phyloP scores from a whole-genome alignment of 2,888 invertebrate species.

The Rhaphigaster nebulosa region DNA sequence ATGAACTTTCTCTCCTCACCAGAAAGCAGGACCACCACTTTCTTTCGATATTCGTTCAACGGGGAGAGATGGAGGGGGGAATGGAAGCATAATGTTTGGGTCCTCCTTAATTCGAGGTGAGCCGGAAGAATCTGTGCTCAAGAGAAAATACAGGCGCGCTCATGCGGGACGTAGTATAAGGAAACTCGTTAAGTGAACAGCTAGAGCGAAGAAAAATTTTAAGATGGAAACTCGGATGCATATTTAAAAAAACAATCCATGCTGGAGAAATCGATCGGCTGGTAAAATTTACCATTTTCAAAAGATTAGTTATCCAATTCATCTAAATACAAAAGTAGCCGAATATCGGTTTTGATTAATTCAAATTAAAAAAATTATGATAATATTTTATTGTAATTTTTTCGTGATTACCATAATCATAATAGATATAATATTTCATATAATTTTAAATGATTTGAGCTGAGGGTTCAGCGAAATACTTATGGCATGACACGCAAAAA shows the following conservation, averaged over 20 bases:
- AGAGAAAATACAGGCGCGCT: not conserved
- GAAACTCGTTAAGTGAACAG: not conserved
- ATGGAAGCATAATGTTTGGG: not conserved
- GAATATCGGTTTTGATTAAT: too few relatives aligned
- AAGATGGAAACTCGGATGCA: not conserved
- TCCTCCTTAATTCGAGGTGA: conserved; percentile 2
- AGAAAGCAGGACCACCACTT: conserved; percentile 37
- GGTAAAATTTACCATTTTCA: not conserved
- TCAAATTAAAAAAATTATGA: too few relatives aligned
- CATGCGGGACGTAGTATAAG: not conserved
- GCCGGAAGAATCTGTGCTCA: not conserved
- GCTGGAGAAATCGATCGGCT: not conserved
- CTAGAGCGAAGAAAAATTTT: not conserved
- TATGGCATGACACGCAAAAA: too few relatives aligned
- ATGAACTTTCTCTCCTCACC: conserved; percentile 40
- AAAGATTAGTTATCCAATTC: too few relatives aligned
- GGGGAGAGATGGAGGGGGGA: not conserved
- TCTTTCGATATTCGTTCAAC: not conserved
- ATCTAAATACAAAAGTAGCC: too few relatives aligned
- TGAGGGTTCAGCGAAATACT: too few relatives aligned
- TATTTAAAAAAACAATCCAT: too few relatives aligned
- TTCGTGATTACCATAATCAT: too few relatives aligned
- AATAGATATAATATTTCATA: too few relatives aligned
- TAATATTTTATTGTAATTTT: too few relatives aligned
- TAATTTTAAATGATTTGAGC: too few relatives aligned